Evolutionary conservation across 2,888 invertebrate species (phyloP).

Genomic region (Hypercompe scribonia): DNA sequence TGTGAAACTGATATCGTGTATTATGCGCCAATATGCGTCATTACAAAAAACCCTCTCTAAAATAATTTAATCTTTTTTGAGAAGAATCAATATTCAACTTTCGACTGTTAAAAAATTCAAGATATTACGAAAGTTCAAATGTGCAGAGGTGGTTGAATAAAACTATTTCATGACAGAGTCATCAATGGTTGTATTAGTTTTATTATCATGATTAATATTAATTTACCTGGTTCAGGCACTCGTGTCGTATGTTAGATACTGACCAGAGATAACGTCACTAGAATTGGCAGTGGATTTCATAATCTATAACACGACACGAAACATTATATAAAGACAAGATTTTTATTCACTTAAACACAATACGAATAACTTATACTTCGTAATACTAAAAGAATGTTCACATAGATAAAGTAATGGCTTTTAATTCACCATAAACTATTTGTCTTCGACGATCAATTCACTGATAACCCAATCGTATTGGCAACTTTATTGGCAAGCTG

Average conservation of each 20-base stretch:
- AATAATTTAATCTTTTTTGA: too few relatives aligned
- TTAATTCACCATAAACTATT: neutral
- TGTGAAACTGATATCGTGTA: too few relatives aligned
- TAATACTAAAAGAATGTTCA: neutral
- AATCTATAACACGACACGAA: neutral
- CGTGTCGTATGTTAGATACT: neutral
- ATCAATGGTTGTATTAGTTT: neutral
- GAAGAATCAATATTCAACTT: neutral
- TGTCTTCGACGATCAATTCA: conserved; percentile 1
- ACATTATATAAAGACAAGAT: neutral
- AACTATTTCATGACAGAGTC: neutral
- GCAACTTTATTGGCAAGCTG: neutral
- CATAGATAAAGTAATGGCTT: neutral
- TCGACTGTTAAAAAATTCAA: too few relatives aligned
- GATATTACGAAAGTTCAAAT: neutral
- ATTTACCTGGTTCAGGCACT: neutral
- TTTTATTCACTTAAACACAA: neutral
- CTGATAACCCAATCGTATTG: neutral
- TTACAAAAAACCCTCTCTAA: neutral
- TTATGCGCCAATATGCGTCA: neutral
- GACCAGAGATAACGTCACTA: neutral
- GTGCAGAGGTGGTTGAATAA: neutral
- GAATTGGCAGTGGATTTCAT: neutral
- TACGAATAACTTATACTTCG: neutral
- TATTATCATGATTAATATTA: neutral